Conservation (phyloP, 2,113 vertebrate species). For the Ardeotis arabs region DNA sequence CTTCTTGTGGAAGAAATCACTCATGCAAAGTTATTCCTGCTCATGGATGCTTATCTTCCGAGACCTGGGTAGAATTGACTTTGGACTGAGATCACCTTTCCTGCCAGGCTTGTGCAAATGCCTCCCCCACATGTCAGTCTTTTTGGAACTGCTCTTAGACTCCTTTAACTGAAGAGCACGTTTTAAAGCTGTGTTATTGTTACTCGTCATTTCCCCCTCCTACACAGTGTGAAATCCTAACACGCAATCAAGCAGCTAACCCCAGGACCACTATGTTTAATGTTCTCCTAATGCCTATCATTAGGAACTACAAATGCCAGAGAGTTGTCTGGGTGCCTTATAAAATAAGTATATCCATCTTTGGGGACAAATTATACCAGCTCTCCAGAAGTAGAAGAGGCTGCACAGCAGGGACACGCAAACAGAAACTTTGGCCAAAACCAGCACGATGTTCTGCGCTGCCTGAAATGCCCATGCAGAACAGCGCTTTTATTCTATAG, state of each 20-base stretch:
- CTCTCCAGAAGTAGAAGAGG: neutral
- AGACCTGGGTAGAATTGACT: neutral
- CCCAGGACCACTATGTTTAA: conserved; percentile 16
- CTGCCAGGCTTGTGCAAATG: neutral
- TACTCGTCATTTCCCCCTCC: neutral
- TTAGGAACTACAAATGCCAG: conserved; percentile 28
- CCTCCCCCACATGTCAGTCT: neutral
- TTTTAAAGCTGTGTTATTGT: conserved; percentile 16
- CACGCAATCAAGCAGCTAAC: neutral
- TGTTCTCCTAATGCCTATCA: conserved; percentile 26
- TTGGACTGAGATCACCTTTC: neutral
- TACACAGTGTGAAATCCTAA: conserved; percentile 3
- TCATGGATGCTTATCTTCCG: neutral
- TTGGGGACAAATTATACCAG: neutral
- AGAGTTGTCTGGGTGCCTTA: neutral
- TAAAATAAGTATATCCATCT: neutral
- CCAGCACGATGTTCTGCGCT: neutral
- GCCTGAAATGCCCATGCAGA: neutral
- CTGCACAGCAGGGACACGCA: neutral
- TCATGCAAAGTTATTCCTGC: neutral
- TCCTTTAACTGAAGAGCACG: neutral
- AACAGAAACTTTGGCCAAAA: neutral
- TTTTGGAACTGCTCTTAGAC: neutral
- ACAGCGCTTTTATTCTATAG: neutral
- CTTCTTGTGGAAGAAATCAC: neutral